These are phyloP conservation scores for Macrobrachium nipponense DNA, from an alignment of 1,140 invertebrate species.

Conservation along the genomic window DNA sequence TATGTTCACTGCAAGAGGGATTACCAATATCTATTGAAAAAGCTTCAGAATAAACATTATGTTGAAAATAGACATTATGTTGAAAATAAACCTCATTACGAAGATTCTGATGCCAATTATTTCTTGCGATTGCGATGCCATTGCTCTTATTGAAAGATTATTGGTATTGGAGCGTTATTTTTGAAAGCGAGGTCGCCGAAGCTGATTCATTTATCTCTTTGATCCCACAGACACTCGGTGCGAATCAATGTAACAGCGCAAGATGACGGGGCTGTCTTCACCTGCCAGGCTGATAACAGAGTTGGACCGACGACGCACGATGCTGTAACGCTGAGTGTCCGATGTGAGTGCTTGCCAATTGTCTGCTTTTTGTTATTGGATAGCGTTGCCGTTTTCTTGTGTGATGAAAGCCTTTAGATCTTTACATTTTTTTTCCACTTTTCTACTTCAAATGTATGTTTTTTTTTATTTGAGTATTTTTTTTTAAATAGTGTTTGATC, in stretches of 20 bases:
- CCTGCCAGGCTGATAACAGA: conserved; percentile 91
- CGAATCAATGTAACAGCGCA: conserved; percentile 86
- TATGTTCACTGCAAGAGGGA: no score
- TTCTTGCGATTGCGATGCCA: neutral
- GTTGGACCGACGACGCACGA: conserved; percentile 79
- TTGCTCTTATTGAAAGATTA: neutral
- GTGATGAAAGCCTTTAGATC: neutral
- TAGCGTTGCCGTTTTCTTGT: neutral
- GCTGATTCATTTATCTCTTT: neutral
- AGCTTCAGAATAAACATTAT: no score
- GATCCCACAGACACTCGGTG: conserved; percentile 71
- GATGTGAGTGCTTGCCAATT: conserved; percentile 80
- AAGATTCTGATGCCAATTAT: no score
- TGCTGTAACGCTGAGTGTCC: conserved; percentile 85
- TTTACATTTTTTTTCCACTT: neutral
- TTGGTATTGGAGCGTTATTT: no score
- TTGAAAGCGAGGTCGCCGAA: no score
- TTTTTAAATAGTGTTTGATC: no score
- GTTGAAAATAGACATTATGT: no score
- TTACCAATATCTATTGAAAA: no score
- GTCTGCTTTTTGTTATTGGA: neutral
- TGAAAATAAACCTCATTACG: no score
- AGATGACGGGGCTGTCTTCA: conserved; percentile 88
- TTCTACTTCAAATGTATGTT: neutral
- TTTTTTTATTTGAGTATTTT: neutral